These are phyloP conservation scores for Aldrovandia affinis DNA, from an alignment of 2,797 vertebrate genomes.

Conservation along the genomic window DNA sequence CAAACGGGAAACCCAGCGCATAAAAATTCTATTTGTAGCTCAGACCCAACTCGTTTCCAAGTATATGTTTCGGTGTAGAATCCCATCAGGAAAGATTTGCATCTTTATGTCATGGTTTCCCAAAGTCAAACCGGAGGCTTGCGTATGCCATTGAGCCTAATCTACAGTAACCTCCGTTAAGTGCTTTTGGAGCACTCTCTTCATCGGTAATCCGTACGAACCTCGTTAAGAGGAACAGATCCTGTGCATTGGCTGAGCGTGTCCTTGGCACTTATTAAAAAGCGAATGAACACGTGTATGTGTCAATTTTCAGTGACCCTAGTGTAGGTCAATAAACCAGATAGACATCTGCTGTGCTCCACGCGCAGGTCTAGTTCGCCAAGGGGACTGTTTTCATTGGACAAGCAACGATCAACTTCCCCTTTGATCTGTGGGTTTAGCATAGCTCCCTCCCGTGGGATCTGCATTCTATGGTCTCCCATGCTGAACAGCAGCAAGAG, in stretches of 20 bases:
- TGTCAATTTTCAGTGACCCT: too few species aligned
- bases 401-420: too few species aligned
- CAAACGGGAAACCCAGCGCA: background rate
- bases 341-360: background rate
- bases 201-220: background rate
- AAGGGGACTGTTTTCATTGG: too few species aligned
- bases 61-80: background rate
- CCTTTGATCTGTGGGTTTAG: too few species aligned
- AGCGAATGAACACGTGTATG: background rate
- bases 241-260: background rate
- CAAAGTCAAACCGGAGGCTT: background rate
- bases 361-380: too few species aligned
- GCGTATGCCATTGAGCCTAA: background rate
- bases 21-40: background rate
- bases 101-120: background rate
- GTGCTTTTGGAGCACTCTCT: background rate
- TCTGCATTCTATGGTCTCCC: too few species aligned
- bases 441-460: too few species aligned
- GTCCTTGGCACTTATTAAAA: background rate
- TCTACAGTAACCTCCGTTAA: background rate
- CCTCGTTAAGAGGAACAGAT: background rate
- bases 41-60: background rate
- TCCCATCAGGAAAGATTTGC: background rate
- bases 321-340: background rate
- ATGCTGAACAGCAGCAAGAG: too few species aligned